These are phyloP conservation scores for Ia io DNA, from an alignment of 2,113 vertebrate genomes.

Conservation along the genomic window DNA sequence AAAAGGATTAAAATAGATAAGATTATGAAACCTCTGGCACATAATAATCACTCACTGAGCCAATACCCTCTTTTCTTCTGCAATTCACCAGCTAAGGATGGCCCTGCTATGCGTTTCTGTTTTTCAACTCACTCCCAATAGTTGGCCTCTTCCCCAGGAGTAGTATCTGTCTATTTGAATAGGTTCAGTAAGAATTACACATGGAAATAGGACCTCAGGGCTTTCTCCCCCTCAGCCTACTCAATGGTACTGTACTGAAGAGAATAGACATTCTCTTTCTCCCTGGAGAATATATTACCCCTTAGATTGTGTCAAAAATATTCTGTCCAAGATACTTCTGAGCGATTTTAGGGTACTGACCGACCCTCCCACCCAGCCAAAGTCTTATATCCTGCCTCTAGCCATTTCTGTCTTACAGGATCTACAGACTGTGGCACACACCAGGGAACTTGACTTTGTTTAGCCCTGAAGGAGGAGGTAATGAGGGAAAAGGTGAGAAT, in stretches of 20 bases:
- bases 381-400: slow-evolving; percentile 30
- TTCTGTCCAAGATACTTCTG: neutral
- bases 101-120: neutral
- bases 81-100: neutral
- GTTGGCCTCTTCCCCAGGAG: neutral
- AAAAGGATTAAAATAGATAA: neutral
- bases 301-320: slow-evolving; percentile 30
- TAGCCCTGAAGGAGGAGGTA: slow-evolving; percentile 64
- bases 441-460: slow-evolving; percentile 47
- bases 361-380: neutral
- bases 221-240: neutral
- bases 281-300: slow-evolving; percentile 48
- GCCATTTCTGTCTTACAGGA: slow-evolving; percentile 36
- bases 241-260: neutral
- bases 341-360: neutral
- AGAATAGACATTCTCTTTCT: slow-evolving; percentile 3
- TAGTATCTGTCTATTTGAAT: slow-evolving; percentile 9
- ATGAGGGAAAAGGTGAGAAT: slow-evolving; percentile 67
- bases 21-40: neutral
- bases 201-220: neutral
- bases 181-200: slow-evolving; percentile 22
- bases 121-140: neutral
- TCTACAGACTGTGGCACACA: neutral
- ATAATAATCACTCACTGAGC: neutral
- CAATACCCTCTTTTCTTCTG: neutral